These are phyloP conservation scores for Naso thynnoides DNA, from an alignment of 2,797 vertebrate species.

Conservation along the genomic window DNA sequence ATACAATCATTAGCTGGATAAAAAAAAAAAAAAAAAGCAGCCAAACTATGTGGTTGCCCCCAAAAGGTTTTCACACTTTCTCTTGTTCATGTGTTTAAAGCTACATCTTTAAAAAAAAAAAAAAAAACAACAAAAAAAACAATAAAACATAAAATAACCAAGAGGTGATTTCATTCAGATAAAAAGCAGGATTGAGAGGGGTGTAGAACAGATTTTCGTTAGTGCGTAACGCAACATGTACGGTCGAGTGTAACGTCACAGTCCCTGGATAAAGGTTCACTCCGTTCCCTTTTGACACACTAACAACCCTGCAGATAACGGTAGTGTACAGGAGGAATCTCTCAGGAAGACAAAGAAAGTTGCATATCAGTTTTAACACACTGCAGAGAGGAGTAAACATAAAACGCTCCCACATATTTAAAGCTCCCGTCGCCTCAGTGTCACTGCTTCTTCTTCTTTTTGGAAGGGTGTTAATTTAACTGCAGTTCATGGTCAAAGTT, in stretches of 20 bases:
- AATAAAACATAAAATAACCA: conserved; percentile 30
- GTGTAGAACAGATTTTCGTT: conserved; percentile 34
- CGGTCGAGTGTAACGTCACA: conserved; percentile 58
- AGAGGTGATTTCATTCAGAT: conserved; percentile 33
- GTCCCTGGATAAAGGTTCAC: conserved; percentile 47
- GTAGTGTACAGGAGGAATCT: conserved; percentile 60
- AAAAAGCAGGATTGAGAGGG: conserved; percentile 21
- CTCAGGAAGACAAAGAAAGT: conserved; percentile 57
- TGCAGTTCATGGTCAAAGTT: too few relatives aligned
- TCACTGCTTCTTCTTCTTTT: conserved; percentile 12
- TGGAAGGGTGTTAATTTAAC: background rate
- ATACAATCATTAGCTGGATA: conserved; percentile 80
- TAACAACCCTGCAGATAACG: conserved; percentile 48
- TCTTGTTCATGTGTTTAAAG: conserved; percentile 55
- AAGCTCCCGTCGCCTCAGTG: conserved; percentile 26
- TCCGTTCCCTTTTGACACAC: conserved; percentile 67
- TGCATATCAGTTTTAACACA: conserved; percentile 63
- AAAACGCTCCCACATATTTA: conserved; percentile 24
- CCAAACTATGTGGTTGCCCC: conserved; percentile 41
- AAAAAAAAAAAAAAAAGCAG: conserved; percentile 46
- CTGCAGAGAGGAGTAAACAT: conserved; percentile 32
- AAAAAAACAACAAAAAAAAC: conserved; percentile 51
- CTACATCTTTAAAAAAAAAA: conserved; percentile 48
- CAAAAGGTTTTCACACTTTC: conserved; percentile 47
- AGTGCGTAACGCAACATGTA: conserved; percentile 40